phyloP scores from a whole-genome alignment of 2,888 invertebrate genomes.

The Chromoteleia sp. region DNA sequence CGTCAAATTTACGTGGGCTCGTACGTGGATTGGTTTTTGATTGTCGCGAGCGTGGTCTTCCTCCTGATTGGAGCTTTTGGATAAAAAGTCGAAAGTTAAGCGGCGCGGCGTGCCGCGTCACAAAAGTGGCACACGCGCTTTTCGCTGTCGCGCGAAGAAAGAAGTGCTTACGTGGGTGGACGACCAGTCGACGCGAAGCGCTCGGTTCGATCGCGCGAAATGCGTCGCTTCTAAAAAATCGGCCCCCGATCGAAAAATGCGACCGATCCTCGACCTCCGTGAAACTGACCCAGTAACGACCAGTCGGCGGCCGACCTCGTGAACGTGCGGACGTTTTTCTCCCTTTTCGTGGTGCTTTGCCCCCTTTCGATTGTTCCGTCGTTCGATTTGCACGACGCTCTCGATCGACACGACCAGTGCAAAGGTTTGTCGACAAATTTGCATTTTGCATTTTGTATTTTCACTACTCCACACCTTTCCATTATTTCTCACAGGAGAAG shows the following conservation, averaged over 20 bases:
- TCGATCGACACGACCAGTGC: slow-evolving; percentile 4
- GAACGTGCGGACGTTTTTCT: slow-evolving; percentile 35
- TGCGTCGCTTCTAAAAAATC: slow-evolving; percentile 30
- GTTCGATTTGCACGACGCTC: not conserved
- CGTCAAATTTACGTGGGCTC: not conserved
- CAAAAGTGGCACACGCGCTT: slow-evolving; percentile 77
- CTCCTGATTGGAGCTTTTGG: slow-evolving; percentile 58
- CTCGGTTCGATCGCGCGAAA: slow-evolving; percentile 68
- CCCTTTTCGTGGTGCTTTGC: slow-evolving; percentile 7
- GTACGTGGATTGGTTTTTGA: slow-evolving; percentile 36
- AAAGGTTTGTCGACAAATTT: slow-evolving; percentile 17
- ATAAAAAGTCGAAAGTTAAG: slow-evolving; percentile 61
- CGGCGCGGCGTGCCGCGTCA: slow-evolving; percentile 39
- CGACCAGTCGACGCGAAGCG: slow-evolving; percentile 71
- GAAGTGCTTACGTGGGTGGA: slow-evolving; percentile 74
- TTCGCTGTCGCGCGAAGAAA: slow-evolving; percentile 66
- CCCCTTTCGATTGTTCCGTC: slow-evolving; percentile 7
- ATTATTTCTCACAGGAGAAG: not conserved
- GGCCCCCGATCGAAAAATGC: slow-evolving; percentile 45
- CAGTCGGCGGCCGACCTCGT: slow-evolving; percentile 50
- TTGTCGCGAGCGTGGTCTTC: slow-evolving; percentile 31
- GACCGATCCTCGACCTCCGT: slow-evolving; percentile 50
- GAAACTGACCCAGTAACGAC: slow-evolving; percentile 43
- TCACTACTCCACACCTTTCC: not conserved
- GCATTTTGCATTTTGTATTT: not conserved